Evolutionary conservation across 2,888 invertebrate species (phyloP).

Genomic region (Barypeithes pellucidus): DNA sequence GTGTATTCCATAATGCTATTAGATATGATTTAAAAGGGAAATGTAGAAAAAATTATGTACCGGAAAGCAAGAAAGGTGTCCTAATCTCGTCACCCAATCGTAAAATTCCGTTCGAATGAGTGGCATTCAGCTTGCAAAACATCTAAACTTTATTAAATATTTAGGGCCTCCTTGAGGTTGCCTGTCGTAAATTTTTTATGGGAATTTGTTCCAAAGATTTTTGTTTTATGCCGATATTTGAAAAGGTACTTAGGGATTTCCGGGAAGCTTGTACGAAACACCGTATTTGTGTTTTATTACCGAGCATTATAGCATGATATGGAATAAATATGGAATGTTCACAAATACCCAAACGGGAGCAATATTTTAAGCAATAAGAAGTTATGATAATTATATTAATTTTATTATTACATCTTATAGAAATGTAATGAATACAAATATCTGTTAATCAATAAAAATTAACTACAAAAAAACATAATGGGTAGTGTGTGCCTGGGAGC

Average conservation of each 20-base stretch:
- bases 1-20: no score
- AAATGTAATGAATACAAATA: no score
- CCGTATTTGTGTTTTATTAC: conserved; percentile 9
- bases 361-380: no score
- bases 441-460: no score
- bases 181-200: conserved; percentile 27
- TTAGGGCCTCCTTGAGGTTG: conserved; percentile 10
- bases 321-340: not conserved
- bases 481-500: no score
- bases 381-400: no score
- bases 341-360: no score
- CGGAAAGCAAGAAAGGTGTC: conserved; percentile 17
- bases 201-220: conserved; percentile 25
- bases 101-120: conserved; percentile 12
- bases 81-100: conserved; percentile 7
- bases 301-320: not conserved
- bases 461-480: no score
- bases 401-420: no score
- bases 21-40: no score
- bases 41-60: not conserved
- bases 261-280: not conserved
- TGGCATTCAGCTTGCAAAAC: conserved; percentile 11
- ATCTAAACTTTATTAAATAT: conserved; percentile 34
- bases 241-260: conserved; percentile 12
- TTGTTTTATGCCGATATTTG: conserved; percentile 19